These are phyloP conservation scores for Atherinomorus stipes DNA, from an alignment of 2,113 vertebrate species.

Conservation along the genomic window DNA sequence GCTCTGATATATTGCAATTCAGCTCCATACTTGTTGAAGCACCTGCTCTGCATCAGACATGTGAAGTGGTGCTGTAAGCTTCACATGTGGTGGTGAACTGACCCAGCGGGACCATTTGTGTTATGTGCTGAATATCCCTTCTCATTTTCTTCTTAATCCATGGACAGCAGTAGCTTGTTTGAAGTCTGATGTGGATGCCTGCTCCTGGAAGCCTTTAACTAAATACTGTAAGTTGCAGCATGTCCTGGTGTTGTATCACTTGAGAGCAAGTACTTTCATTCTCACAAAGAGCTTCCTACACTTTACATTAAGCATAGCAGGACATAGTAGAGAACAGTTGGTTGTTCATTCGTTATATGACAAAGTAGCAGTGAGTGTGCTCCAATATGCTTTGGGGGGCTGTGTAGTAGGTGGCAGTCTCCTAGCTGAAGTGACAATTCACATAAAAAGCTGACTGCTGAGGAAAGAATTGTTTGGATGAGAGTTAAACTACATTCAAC, in stretches of 20 bases:
- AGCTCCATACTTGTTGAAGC: slow-evolving; percentile 46
- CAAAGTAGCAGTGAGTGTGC: not conserved
- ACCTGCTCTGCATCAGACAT: slow-evolving; percentile 51
- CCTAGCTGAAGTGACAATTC: not conserved
- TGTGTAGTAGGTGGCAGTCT: not conserved
- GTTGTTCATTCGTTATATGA: not conserved
- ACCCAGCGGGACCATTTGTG: slow-evolving; percentile 58
- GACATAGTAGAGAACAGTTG: too few species aligned
- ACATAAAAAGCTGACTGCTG: not conserved
- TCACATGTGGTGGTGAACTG: slow-evolving; percentile 41
- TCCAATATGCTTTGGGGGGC: not conserved
- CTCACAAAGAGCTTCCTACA: not conserved
- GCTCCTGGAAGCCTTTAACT: slow-evolving; percentile 33
- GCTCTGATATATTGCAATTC: slow-evolving; percentile 56
- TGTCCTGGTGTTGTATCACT: slow-evolving; percentile 6
- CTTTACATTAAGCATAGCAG: too few species aligned
- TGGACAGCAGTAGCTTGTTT: slow-evolving; percentile 45
- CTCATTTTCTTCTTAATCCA: slow-evolving; percentile 52
- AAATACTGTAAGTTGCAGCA: slow-evolving; percentile 37
- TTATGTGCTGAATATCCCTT: slow-evolving; percentile 46
- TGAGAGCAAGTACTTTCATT: slow-evolving; percentile 15
- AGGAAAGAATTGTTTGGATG: not conserved
- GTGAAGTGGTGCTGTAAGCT: slow-evolving; percentile 61
- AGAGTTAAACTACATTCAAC: not conserved
- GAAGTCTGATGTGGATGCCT: slow-evolving; percentile 37